Base-by-base conservation (phyloP, 1,140 invertebrate genomes). In the Cylas formicarius region DNA sequence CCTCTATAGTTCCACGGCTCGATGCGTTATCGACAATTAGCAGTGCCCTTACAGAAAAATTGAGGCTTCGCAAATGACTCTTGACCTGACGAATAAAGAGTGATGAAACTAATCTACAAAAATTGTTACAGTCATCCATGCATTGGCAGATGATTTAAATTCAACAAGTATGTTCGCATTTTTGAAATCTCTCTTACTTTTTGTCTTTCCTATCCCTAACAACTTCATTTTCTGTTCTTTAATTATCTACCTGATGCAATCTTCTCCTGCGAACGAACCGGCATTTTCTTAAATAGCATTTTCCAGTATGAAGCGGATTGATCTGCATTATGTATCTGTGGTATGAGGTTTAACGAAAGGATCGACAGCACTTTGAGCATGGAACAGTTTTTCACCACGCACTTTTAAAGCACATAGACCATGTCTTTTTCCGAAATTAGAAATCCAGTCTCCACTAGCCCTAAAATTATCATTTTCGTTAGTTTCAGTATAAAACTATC, bases 391-490 rank as follows among this genome's bases (percentile, higher is more conserved):
- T n/a, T 44, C 9, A 14, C 19, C 11, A 29, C n/a, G 31, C 43
- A 39, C 43, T 40, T 46, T 40, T n/a, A 51, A 18, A 38, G 40
- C 27, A 10, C 17, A 17, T 8, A 32, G 18, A 6, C 28, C 16
- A 33, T 2, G 16, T 33, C 21, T 42, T 34, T 32, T 16, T 29
- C 16, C 10, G 11, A 36, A 31, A 40, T 50, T 42, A 11, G 27
- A 48, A 39, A 44, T 59, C 28, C 32, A 37, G 22, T 44, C 21
- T 22, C 5, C 18, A 16, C 33, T 52, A 23, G 41, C 46, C 26
- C 9, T 44, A 31, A 27, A 41, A 31, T 29, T 42, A 6, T 37
- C 13, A 18, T 41, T n/a, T 32, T 16, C 36, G 18, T 39, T n/a
- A n/a, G n/a, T n/a, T n/a, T n/a, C n/a, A n/a, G n/a, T n/a, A n/a